Evolutionary conservation across 1,140 invertebrate species (phyloP), one percentile per base, ranked within the genome.

Genomic region (Drosophila hydei): DNA sequence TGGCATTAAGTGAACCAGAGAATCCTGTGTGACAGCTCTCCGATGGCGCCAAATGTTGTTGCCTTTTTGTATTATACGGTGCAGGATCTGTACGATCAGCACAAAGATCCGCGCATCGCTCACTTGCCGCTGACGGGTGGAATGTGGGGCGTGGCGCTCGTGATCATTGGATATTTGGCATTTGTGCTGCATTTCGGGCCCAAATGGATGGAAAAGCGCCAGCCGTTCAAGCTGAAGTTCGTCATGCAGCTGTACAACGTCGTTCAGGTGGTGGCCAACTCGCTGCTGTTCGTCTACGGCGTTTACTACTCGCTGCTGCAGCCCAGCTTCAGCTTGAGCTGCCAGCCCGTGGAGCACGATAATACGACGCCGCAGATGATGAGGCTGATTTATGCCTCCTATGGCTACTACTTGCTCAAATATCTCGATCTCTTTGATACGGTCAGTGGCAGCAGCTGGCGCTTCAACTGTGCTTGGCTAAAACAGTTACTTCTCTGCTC

Each of bases 191-290:
- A 89, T 42, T 90, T 89, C 4, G 96, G 96, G 1, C 96, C 96
- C 2, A 93, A 93, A 61, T 92, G 95, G 45, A 97, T 97, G 96
- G 93, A 94, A 77, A 93, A 96, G 74, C 92, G 95, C 18, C 93
- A 94, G 79, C 94, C 96, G 0, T 95, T 95, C 62, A 92, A 96
- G 47, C 92, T 97, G 0, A 94, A 94, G 56, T 92, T 92, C 40
- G 68, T 95, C 3, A 94, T 97, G 89, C 94, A 96, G 56, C 88
- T 93, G 8, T 97, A 97, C 91, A 97, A 97, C 91, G 80, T 95
- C 1, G 92, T 95, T 18, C 95, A 97, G 93, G 95, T 97, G 21
- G 47, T 96, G 60, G 94, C 95, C 68, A 70, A 94, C 94, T 64
- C 95, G 93, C 23, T 68, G 90, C 0, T 96, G 92, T 93, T 92